Conservation (phyloP, 1,140 invertebrate species). For the Bombus cullumanus region DNA sequence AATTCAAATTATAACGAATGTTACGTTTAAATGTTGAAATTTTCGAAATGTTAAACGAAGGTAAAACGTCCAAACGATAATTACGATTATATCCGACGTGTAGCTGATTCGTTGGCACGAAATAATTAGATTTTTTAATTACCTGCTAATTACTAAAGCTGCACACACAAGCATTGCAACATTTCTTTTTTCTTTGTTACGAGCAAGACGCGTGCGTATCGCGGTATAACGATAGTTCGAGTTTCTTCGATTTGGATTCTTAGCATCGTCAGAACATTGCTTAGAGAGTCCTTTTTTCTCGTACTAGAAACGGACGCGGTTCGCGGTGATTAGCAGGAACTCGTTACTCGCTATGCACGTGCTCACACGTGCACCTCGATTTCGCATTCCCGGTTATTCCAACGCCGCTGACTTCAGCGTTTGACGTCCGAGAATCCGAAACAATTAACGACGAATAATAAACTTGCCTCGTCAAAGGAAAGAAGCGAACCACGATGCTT, state of each 20-base stretch:
- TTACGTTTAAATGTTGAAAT: not conserved
- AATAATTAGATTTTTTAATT: not conserved
- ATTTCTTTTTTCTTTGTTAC: not conserved
- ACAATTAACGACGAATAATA: conserved; percentile 40
- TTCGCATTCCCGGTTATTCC: conserved; percentile 25
- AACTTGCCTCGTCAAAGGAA: not conserved
- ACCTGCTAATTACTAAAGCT: not conserved
- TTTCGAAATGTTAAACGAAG: not conserved
- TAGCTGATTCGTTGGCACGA: not conserved
- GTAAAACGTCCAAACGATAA: not conserved
- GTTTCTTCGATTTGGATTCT: not conserved
- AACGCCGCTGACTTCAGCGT: conserved; percentile 1
- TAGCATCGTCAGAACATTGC: not conserved
- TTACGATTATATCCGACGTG: not conserved
- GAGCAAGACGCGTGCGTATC: not conserved
- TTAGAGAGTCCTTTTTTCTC: conserved; percentile 18
- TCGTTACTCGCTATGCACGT: not conserved
- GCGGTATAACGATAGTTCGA: conserved; percentile 6
- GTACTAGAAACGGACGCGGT: not conserved
- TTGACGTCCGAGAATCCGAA: conserved; percentile 30
- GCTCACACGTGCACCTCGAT: conserved; percentile 33
- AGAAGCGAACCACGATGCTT: not conserved
- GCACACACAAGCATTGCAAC: conserved; percentile 24
- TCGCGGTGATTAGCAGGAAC: conserved; percentile 39
- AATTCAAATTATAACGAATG: not conserved